These are phyloP conservation scores for Trachurus trachurus DNA, from an alignment of 2,797 vertebrate genomes.

Conservation along the genomic window DNA sequence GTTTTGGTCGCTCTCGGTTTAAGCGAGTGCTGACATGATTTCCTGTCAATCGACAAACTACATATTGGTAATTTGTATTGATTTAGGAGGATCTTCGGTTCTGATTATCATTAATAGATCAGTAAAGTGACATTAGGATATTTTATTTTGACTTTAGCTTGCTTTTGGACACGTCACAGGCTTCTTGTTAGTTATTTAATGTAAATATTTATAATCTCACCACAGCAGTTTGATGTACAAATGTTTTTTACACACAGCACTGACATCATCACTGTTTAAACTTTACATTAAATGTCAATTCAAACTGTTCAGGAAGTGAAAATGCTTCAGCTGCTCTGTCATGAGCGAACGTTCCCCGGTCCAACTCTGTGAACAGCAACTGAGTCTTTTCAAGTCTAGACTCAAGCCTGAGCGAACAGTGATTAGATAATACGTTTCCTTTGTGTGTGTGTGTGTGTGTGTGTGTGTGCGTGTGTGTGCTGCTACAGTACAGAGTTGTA, in stretches of 20 bases:
- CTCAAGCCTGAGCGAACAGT: conserved; percentile 17
- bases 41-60: too few species aligned
- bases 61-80: too few species aligned
- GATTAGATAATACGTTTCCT: conserved; percentile 65
- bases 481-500: conserved; percentile 45
- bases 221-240: background rate
- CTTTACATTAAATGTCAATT: background rate
- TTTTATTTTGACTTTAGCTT: too few species aligned
- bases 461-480: conserved; percentile 20
- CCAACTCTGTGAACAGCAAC: conserved; percentile 24
- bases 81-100: too few species aligned
- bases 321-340: background rate
- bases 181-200: background rate
- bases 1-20: too few species aligned
- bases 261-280: background rate
- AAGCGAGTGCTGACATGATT: too few species aligned
- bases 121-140: too few species aligned
- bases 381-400: conserved; percentile 40
- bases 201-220: background rate
- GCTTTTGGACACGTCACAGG: too few species aligned
- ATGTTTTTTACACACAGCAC: background rate
- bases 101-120: too few species aligned
- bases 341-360: conserved; percentile 9
- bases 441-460: conserved; percentile 55
- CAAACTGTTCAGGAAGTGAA: background rate